phyloP scores from a whole-genome alignment of 2,797 vertebrate genomes.

The Lagocephalus sceleratus region DNA sequence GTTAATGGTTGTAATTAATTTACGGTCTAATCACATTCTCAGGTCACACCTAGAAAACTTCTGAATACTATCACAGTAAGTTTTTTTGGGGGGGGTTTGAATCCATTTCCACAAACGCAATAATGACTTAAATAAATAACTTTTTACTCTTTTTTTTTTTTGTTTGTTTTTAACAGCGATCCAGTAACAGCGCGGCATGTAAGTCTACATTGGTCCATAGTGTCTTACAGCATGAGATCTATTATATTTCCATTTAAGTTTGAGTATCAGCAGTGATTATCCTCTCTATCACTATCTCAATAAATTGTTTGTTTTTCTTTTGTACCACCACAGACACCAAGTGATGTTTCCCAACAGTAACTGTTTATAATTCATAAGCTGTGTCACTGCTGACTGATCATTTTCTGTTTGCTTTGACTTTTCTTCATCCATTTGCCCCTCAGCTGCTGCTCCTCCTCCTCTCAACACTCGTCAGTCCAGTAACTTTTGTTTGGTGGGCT shows the following conservation, averaged over 20 bases:
- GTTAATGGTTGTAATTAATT: rapidly evolving
- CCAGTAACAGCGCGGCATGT: conserved; percentile 64
- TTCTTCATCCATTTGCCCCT: background rate
- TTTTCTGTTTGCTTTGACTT: background rate
- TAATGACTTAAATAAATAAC: background rate
- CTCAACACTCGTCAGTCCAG: conserved; percentile 69
- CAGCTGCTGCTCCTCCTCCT: conserved; percentile 53
- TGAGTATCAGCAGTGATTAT: no score
- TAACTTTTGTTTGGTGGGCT: conserved; percentile 80
- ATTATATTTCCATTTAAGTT: no score
- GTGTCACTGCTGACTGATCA: background rate
- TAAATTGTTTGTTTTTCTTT: no score
- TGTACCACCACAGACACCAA: no score
- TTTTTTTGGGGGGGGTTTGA: background rate
- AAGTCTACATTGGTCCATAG: conserved; percentile 38
- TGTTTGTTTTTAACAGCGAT: conserved; percentile 61
- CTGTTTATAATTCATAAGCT: background rate
- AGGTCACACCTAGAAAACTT: conserved; percentile 82
- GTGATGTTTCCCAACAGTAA: background rate
- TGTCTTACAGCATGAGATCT: background rate
- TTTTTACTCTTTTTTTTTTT: no score
- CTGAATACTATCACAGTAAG: conserved; percentile 77
- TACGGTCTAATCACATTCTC: background rate
- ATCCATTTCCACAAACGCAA: background rate
- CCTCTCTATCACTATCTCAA: no score